Evolutionary conservation across 2,797 vertebrate genomes (phyloP), one percentile per base, ranked within the genome.

Genomic region (Moxostoma hubbsi): DNA sequence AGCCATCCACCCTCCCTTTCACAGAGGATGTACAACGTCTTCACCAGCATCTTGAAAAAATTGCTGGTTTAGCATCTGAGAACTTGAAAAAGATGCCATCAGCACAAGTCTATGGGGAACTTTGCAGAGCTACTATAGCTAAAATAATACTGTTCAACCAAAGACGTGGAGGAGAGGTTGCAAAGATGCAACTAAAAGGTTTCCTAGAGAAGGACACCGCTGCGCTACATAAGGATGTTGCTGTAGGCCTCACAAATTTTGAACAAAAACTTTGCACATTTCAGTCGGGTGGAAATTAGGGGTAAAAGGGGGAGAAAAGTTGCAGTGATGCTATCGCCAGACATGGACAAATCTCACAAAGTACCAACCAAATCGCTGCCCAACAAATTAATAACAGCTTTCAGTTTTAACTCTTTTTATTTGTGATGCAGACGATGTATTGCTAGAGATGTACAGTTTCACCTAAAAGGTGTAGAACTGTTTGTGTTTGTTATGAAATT

Each of bases 41-140:
- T 67, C 64, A 67, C 64, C 9, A 67, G 64, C 45, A 67, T 67
- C 46, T 67, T 67, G 46, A 67, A 16, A 50, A 11, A 15, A n/a
- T 67, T 49, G 47, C 15, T 18, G 8, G 5, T 67, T 67, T 45
- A 67, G n/a, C 64, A 43, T 67, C 64, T 49, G 45, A 66, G 46
- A 67, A 67, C n/a, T n/a, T n/a, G n/a, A n/a, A n/a, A n/a, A n/a
- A n/a, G 5, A 67, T 67, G 64, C 46, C n/a, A 67, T 67, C 46
- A 49, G 64, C 64, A 47, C 64, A 67, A 67, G n/a, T 67, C 7
- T 67, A 50, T 50, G 6, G 46, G 2, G n/a, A 67, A n/a, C 65
- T 67, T 18, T 67, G 65, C 47, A 66, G 49, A 68, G 16, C 47
- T 7, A 68, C 65, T 68, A 15, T 68, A 10, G 65, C 47, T 9